Evolutionary conservation across 2,113 vertebrate species (phyloP), one percentile per base, ranked within the genome.

Genomic region (Vulpes lagopus): DNA sequence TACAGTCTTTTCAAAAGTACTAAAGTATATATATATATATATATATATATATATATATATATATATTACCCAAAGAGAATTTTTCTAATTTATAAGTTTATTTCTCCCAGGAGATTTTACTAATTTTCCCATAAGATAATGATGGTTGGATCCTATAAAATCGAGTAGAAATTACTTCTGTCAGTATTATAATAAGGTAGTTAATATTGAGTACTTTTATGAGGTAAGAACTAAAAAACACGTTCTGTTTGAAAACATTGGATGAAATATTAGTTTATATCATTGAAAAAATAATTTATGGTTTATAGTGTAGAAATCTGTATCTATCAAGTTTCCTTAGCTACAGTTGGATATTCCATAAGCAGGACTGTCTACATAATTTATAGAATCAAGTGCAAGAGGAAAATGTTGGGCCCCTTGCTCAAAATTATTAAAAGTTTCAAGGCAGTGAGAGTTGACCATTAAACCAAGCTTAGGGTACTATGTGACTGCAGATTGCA

Each of bases 1-100:
- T 65, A 88, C 5, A 83, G 51, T 90, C 16, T 92, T 97, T 94
- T 82, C 62, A 89, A 82, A 88, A 73, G 19, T 76, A 35, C 5
- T 83, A 60, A 93, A 92, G 43, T 43, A 43, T 43, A 43, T 43
- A 43, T 43, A 43, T 43, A 43, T 43, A 38, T 38, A 38, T 38
- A 38, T 38, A 38, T 43, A 43, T 43, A 43, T 5, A 43, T 6
- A 43, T 43, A 43, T 43, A 43, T 43, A 43, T 43, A 43, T 43
- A 7, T 43, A 43, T 43, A 43, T 43, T 43, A 43, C 25, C 69
- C 30, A 81, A 78, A 14, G 1, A 91, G 2, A 80, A 11, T 89
- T 79, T 96, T 96, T 81, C 25, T 64, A 78, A 19, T 14, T 73
- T 53, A 22, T 38, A 23, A 74, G 15, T 87, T 89, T 2, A 62